Conservation (phyloP, 1,140 invertebrate genomes). For the Eupristina koningsbergeri region DNA sequence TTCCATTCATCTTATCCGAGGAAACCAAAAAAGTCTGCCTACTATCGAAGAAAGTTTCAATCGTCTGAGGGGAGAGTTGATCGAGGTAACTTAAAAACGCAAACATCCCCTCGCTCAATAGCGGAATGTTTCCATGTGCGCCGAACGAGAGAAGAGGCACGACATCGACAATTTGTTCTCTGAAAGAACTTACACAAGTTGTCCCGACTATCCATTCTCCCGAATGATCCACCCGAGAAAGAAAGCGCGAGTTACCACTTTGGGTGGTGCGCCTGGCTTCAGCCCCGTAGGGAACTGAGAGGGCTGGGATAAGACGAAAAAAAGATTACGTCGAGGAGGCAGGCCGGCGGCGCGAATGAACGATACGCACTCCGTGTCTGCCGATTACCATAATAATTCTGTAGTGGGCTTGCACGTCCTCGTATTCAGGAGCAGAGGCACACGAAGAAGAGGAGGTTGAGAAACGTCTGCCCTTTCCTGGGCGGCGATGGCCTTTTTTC, state of each 20-base stretch:
- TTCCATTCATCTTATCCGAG: background rate
- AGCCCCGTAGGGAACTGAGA: background rate
- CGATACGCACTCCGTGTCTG: slow-evolving; percentile 10
- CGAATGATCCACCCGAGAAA: background rate
- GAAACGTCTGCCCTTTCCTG: slow-evolving; percentile 2
- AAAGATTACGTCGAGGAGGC: background rate
- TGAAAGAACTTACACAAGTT: slow-evolving; percentile 4
- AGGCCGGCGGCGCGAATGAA: slow-evolving; percentile 29
- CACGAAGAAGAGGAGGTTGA: background rate
- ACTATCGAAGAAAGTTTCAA: background rate
- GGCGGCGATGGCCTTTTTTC: slow-evolving; percentile 3
- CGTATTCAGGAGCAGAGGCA: slow-evolving; percentile 18
- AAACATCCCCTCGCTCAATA: background rate
- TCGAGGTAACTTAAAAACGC: slow-evolving; percentile 12
- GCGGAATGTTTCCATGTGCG: background rate
- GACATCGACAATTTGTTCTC: slow-evolving; percentile 7
- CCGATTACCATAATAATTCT: slow-evolving; percentile 48
- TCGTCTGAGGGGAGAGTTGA: background rate
- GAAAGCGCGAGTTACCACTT: background rate
- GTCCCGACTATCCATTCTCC: background rate
- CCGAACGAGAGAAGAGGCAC: background rate
- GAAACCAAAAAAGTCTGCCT: too few relatives aligned
- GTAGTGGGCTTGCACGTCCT: background rate
- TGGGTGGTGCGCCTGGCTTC: background rate
- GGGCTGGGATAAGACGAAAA: background rate